A percentile compares a stretch with the other conserved stretches of the same genome.
Evolutionary conservation across 2,888 invertebrate genomes (phyloP).

Genomic region (Lapara coniferarum): DNA sequence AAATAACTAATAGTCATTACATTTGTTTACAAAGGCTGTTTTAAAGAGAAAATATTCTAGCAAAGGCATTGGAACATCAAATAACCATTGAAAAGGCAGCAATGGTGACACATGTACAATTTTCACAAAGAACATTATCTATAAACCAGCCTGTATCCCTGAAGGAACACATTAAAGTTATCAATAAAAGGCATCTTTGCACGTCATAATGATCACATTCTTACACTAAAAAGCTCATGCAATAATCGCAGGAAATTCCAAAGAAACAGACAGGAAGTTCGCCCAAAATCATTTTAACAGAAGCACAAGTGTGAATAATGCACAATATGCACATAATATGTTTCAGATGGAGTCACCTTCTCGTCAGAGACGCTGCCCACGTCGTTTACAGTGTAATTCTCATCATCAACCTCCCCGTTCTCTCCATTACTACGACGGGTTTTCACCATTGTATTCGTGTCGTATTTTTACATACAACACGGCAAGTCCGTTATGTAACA

Average conservation of each 20-base stretch:
- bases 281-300: conserved; percentile 51
- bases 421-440: conserved; percentile 83
- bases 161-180: neutral
- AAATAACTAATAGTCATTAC: neutral
- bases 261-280: conserved; percentile 65
- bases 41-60: neutral
- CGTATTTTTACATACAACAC: conserved; percentile 65
- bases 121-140: neutral
- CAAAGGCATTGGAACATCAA: neutral
- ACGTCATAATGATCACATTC: neutral
- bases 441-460: conserved; percentile 78
- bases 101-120: neutral
- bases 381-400: conserved; percentile 76
- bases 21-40: neutral
- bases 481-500: conserved; percentile 64
- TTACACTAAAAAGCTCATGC: conserved; percentile 63
- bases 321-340: conserved; percentile 43
- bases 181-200: neutral
- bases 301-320: conserved; percentile 50
- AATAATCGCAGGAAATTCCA: conserved; percentile 34
- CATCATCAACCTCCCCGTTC: conserved; percentile 80
- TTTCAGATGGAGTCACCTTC: conserved; percentile 73
- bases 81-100: neutral
- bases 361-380: conserved; percentile 78
- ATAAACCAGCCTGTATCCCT: neutral